Conservation (phyloP, 2,888 invertebrate genomes). For the Platycheirus rosarum region DNA sequence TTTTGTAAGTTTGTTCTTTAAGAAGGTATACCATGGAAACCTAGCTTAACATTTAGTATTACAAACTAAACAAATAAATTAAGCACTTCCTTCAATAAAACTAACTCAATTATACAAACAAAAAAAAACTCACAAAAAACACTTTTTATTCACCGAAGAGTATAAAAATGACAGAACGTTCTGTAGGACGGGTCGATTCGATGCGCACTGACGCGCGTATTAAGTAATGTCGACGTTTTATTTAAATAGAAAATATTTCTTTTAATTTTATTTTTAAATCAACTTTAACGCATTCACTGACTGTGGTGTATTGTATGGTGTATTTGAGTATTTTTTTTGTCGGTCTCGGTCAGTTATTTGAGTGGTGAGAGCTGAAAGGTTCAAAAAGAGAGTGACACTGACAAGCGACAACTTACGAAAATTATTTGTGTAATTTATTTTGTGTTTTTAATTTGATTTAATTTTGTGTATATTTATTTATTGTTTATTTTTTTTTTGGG, state of each 20-base stretch:
- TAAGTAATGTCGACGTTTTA: slow-evolving; percentile 27
- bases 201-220: slow-evolving; percentile 29
- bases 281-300: neutral
- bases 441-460: too few relatives aligned
- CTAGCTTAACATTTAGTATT: too few relatives aligned
- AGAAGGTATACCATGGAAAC: too few relatives aligned
- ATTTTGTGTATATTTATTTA: too few relatives aligned
- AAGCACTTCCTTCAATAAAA: too few relatives aligned
- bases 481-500: too few relatives aligned
- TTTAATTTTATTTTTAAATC: slow-evolving; percentile 23
- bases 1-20: too few relatives aligned
- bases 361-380: slow-evolving; percentile 81
- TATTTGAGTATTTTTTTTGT: neutral
- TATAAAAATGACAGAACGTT: neutral
- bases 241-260: slow-evolving; percentile 13
- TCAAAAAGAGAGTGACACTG: too few relatives aligned
- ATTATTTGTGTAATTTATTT: too few relatives aligned
- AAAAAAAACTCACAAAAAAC: neutral
- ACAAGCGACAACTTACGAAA: too few relatives aligned
- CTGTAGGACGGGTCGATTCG: neutral
- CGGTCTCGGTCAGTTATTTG: neutral
- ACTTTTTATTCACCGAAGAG: neutral
- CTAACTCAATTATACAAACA: too few relatives aligned
- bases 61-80: too few relatives aligned
- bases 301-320: neutral